phyloP scores from a whole-genome alignment of 2,888 invertebrate genomes.

The Dicycla oo region DNA sequence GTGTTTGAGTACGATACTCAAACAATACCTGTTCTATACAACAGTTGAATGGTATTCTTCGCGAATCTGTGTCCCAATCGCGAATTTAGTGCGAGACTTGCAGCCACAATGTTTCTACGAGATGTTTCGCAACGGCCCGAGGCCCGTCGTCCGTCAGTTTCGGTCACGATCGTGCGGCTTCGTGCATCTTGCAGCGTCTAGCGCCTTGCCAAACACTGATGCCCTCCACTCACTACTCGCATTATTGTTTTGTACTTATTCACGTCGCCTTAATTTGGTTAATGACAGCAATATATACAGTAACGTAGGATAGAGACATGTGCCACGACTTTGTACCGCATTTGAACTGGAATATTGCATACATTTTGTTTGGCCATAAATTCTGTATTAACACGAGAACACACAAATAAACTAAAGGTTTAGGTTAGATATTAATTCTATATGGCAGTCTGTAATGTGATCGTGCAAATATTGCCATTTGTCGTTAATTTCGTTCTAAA shows the following conservation, averaged over 20 bases:
- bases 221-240: slow-evolving; percentile 62
- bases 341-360: slow-evolving; percentile 1
- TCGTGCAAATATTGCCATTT: slow-evolving; percentile 40
- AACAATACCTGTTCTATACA: slow-evolving; percentile 72
- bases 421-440: slow-evolving; percentile 21
- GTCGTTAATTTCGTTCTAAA: slow-evolving; percentile 29
- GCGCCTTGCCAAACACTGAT: slow-evolving; percentile 72
- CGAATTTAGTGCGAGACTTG: slow-evolving; percentile 82
- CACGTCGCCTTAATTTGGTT: slow-evolving; percentile 62
- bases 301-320: slow-evolving; percentile 29
- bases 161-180: slow-evolving; percentile 82
- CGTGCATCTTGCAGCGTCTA: slow-evolving; percentile 74
- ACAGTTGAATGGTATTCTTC: slow-evolving; percentile 79
- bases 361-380: slow-evolving; percentile 39
- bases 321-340: slow-evolving; percentile 17
- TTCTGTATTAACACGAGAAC: slow-evolving; percentile 20
- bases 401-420: slow-evolving; percentile 30
- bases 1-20: slow-evolving; percentile 64
- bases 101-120: slow-evolving; percentile 81
- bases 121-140: slow-evolving; percentile 84
- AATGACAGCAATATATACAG: slow-evolving; percentile 58
- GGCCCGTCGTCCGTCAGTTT: slow-evolving; percentile 81
- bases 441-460: slow-evolving; percentile 29
- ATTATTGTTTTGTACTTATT: slow-evolving; percentile 61
- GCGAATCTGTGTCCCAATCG: slow-evolving; percentile 83